These are phyloP conservation scores for Pelecanus crispus DNA, from an alignment of 2,113 vertebrate species.

Conservation along the genomic window DNA sequence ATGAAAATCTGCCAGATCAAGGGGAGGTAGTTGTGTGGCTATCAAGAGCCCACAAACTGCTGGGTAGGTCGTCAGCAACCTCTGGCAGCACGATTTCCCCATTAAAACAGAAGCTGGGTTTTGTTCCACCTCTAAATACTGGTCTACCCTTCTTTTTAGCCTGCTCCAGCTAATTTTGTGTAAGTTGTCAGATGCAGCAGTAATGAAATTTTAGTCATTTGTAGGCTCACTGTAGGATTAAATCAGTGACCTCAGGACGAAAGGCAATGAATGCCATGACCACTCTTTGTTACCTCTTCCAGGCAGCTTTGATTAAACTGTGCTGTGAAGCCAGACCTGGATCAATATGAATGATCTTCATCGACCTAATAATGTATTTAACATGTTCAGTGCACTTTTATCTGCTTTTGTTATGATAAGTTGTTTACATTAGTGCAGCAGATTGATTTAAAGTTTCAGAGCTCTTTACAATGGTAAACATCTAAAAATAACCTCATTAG, in stretches of 20 bases:
- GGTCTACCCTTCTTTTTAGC: background rate
- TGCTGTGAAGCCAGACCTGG: conserved; percentile 66
- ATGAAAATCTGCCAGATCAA: conserved; percentile 18
- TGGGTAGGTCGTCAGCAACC: background rate
- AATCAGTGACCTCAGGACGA: conserved; percentile 34
- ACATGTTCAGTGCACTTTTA: conserved; percentile 47
- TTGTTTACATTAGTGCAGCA: conserved; percentile 44
- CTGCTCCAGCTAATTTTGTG: background rate
- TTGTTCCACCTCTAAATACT: background rate
- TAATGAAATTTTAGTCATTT: conserved; percentile 34
- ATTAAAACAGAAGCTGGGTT: background rate
- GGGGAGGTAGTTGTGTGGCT: background rate
- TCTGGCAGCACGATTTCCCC: background rate
- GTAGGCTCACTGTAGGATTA: background rate
- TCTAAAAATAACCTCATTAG: conserved; percentile 7
- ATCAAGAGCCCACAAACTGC: background rate
- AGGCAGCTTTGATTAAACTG: conserved; percentile 67
- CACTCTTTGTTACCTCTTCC: conserved; percentile 49
- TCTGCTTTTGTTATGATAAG: conserved; percentile 2
- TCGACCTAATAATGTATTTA: conserved; percentile 76
- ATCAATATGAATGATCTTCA: conserved; percentile 78
- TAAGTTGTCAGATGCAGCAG: conserved; percentile 6
- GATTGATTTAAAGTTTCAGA: conserved; percentile 45
- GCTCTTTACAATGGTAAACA: background rate
- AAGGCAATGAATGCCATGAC: conserved; percentile 10